Evolutionary conservation across 2,797 vertebrate genomes (phyloP), one percentile per base, ranked within the genome.

Genomic region (Aplochiton taeniatus): DNA sequence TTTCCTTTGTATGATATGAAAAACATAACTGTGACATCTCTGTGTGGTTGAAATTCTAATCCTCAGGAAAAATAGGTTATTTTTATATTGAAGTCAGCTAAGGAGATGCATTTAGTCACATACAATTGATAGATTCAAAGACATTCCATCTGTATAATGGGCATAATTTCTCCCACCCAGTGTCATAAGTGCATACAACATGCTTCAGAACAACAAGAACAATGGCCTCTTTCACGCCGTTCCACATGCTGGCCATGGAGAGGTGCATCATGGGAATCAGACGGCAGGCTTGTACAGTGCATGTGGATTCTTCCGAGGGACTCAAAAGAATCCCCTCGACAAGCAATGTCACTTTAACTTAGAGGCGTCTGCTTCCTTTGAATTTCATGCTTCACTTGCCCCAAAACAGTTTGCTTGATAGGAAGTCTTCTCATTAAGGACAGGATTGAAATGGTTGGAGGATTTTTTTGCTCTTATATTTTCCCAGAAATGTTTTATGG

Each of bases 151-250:
- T 66, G 78, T 77, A 83, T 87, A 87, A 89, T 84, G 83, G 83
- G 78, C 85, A 89, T 87, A 66, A 78, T 85, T 85, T 89, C 87
- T 86, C 91, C 89, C 87, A 89, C 89, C 90, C 79, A 48, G 85
- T 87, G 86, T 90, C 87, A 86, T 86, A 90, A 90, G 87, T 88
- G 81, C 85, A 88, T 85, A 83, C 87, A 86, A 86, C 87, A 90
- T 90, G 89, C 88, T 88, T 85, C 65, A 65, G 79, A 84, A 81
- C 76, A 79, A 87, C 44, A 11, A 64, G 84, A 93, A 97, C 95
- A 97, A 97, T 95, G 90, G 90, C 48, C 85, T 93, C 95, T 95
- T 97, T 98, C 93, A 97, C 82, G 70, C 84, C 64, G 72, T 83
- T 79, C 76, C 77, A 79, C 87, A 31, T 69, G 70, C 70, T 67